These are phyloP conservation scores for Microcebus tavaratra DNA, from an alignment of 2,113 vertebrate species.

Conservation along the genomic window DNA sequence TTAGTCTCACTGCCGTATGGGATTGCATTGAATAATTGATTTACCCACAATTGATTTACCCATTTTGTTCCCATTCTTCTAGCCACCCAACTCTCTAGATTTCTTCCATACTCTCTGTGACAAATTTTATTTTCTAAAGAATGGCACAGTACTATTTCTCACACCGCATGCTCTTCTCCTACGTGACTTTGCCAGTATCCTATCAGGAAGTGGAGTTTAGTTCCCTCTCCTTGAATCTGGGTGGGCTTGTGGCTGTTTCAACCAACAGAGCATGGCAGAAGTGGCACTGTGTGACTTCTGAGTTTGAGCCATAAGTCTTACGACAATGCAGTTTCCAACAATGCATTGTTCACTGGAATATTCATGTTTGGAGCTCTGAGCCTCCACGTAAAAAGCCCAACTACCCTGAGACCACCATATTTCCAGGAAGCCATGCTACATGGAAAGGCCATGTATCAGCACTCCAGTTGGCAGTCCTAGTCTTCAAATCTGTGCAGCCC, in stretches of 20 bases:
- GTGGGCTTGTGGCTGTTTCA: background rate
- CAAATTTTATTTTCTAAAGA: constrained; percentile 10
- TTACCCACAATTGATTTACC: background rate
- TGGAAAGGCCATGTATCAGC: background rate
- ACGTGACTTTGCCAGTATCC: background rate
- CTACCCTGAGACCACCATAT: background rate
- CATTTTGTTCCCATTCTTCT: background rate
- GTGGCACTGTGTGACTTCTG: background rate
- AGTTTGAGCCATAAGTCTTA: background rate
- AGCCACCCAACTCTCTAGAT: background rate
- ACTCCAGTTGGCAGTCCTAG: background rate
- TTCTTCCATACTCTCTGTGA: background rate
- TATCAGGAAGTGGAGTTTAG: background rate
- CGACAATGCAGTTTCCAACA: background rate
- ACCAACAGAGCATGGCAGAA: background rate
- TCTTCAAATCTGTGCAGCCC: background rate
- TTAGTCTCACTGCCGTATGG: background rate
- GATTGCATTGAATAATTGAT: background rate
- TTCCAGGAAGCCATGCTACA: background rate
- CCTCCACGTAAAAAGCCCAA: background rate
- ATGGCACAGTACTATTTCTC: background rate
- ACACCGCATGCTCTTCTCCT: background rate
- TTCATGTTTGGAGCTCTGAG: background rate
- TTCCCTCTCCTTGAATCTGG: background rate
- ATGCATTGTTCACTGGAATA: background rate